phyloP scores from a whole-genome alignment of 2,113 vertebrate species.

The Shinisaurus crocodilurus region DNA sequence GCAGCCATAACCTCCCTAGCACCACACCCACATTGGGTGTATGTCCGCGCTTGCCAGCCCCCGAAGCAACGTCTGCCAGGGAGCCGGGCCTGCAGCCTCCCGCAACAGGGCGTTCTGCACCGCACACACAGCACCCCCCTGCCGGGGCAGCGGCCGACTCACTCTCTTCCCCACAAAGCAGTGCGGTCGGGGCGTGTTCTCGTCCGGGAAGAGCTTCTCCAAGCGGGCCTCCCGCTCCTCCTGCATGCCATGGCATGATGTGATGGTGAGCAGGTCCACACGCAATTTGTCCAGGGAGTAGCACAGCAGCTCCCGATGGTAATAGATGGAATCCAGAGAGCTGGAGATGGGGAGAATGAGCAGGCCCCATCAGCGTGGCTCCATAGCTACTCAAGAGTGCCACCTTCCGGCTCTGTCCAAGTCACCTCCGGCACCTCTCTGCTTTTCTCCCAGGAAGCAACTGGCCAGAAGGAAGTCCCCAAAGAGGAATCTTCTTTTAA shows the following conservation, averaged over 20 bases:
- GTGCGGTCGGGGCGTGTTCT: conserved; percentile 83
- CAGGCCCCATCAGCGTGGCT: accelerated
- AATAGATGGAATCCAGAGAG: conserved; percentile 85
- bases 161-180: conserved; percentile 90
- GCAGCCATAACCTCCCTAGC: too few relatives aligned
- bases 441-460: accelerated
- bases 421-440: neutral
- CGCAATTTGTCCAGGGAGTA: conserved; percentile 91
- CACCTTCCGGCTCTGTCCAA: neutral
- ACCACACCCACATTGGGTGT: too few relatives aligned
- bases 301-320: conserved; percentile 94
- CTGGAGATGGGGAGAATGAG: conserved; percentile 61
- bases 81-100: neutral
- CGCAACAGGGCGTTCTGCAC: neutral
- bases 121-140: neutral
- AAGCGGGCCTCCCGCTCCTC: conserved; percentile 90
- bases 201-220: conserved; percentile 92
- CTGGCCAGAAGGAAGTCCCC: neutral
- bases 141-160: conserved; percentile 8
- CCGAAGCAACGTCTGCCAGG: neutral
- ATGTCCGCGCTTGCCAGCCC: neutral
- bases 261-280: conserved; percentile 94
- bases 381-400: neutral
- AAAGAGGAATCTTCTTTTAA: neutral
- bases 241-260: conserved; percentile 90